Conservation (phyloP, 2,113 vertebrate genomes). For the Mugil cephalus region DNA sequence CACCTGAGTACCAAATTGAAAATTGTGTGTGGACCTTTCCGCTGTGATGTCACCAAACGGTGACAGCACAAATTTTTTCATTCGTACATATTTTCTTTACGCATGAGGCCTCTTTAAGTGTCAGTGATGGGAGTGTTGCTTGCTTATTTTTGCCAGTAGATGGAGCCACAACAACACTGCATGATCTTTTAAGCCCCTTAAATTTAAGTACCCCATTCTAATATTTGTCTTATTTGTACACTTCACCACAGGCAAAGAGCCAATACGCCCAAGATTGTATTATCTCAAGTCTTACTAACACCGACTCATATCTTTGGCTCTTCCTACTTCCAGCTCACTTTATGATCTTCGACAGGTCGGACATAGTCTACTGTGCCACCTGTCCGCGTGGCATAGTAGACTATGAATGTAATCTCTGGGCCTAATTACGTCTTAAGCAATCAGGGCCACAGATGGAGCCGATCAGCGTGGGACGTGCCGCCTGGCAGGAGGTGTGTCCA, state of each 20-base stretch:
- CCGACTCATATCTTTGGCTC: neutral
- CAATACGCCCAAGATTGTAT: too few relatives aligned
- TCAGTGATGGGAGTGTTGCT: too few relatives aligned
- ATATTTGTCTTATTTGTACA: neutral
- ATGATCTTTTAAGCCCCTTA: neutral
- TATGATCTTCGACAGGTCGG: conserved; percentile 22
- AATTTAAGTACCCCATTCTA: neutral
- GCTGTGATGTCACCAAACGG: too few relatives aligned
- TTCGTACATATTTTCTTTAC: too few relatives aligned
- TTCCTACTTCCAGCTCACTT: neutral
- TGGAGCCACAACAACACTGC: neutral
- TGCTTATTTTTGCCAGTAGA: conserved; percentile 15
- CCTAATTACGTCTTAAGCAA: conserved; percentile 59
- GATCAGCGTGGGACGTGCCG: conserved; percentile 41
- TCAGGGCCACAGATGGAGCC: conserved; percentile 66
- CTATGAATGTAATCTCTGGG: conserved; percentile 48
- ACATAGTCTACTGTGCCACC: neutral
- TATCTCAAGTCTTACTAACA: accelerated
- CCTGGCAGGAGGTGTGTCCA: conserved; percentile 53
- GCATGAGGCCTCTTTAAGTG: too few relatives aligned
- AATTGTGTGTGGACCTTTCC: too few relatives aligned
- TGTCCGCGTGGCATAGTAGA: conserved; percentile 9
- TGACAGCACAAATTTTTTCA: too few relatives aligned
- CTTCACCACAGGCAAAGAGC: neutral
- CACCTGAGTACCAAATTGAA: too few relatives aligned